Evolutionary conservation across 2,888 invertebrate genomes (phyloP), one percentile per base, ranked within the genome.

Genomic region (Melolontha melolontha): DNA sequence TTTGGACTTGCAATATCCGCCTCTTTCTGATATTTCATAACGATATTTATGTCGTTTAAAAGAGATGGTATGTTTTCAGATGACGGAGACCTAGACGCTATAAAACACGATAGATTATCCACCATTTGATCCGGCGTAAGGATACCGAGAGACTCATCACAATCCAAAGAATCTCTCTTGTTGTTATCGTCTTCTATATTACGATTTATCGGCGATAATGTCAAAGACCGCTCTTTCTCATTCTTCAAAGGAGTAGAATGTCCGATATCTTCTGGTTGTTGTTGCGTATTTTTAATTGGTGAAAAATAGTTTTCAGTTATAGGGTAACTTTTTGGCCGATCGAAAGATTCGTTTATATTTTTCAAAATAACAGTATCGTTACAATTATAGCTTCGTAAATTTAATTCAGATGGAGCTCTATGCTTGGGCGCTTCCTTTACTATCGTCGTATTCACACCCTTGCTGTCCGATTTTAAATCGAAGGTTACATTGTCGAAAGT

Each of bases 81-180:
- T 70, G 87, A 87, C 69, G 87, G 87, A 63, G 87, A 86, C 75
- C 87, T 85, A 5, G 75, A 75, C n/a, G 71, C 71, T 8, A 74
- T 69, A 65, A 78, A 76, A 49, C 67, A 73, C 72, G 88, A 85
- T 2, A 62, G 49, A 77, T 87, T 87, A 77, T 89, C 89, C 74
- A 88, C 91, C 93, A 95, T 94, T 83, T 95, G 94, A 84, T 94
- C 94, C 0, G 95, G 94, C 8, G 95, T 94, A 71, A 96, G 85
- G 76, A 95, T 95, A 5, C 95, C 95, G 75, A 95, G 85, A 76
- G 93, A 93, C 79, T 95, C 94, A 78, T 94, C 91, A 78, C 88
- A 84, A 74, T 91, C 94, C 75, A 93, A 88, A 1, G 94, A 95
- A 80, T 92, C 92, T 79, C 93, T 91, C 81, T 93, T 93, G 14